Conservation (phyloP, 2,797 vertebrate species). For the Tenualosa ilisha region DNA sequence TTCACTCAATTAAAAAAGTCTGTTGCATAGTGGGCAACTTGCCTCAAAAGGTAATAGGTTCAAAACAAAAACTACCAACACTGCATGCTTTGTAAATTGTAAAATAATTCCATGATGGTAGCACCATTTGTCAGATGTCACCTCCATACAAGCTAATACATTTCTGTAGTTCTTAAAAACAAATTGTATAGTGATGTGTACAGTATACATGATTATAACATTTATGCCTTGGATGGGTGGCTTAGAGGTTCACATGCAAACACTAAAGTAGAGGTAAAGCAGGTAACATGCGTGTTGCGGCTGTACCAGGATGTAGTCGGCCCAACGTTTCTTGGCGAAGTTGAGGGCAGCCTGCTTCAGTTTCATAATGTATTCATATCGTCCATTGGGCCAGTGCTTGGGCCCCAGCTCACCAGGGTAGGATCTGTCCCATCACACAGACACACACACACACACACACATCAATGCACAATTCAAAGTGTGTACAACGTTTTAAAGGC, state of each 20-base stretch:
- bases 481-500: neutral
- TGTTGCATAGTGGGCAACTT: neutral
- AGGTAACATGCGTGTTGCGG: neutral
- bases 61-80: neutral
- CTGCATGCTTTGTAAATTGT: too few relatives aligned
- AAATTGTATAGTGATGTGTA: too few relatives aligned
- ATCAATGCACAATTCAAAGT: neutral
- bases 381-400: constrained; percentile 90
- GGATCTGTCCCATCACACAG: constrained; percentile 66
- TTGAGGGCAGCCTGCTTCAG: constrained; percentile 89
- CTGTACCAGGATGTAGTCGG: constrained; percentile 91
- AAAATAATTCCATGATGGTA: neutral
- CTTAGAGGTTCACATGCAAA: too few relatives aligned
- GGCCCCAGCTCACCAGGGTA: constrained; percentile 88
- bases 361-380: constrained; percentile 93
- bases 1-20: neutral
- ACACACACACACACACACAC: constrained; percentile 8
- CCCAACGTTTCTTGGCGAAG: constrained; percentile 83
- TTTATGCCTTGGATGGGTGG: too few relatives aligned
- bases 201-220: too few relatives aligned
- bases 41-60: too few relatives aligned
- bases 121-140: neutral
- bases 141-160: neutral
- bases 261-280: too few relatives aligned
- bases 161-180: neutral